Conservation (phyloP, 2,113 vertebrate species). For the Montifringilla adamsi region DNA sequence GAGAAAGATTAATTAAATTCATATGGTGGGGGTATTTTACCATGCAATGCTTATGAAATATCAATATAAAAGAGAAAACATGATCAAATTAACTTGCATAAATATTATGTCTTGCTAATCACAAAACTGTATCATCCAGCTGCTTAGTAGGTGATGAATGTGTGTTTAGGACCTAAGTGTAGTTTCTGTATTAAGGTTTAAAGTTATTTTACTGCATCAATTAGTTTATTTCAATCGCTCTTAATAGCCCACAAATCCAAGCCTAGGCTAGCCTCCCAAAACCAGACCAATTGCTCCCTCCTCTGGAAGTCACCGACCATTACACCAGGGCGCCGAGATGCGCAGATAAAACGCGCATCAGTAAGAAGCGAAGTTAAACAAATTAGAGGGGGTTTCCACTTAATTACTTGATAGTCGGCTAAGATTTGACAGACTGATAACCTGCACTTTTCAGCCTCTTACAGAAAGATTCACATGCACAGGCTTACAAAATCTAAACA, state of each 20-base stretch:
- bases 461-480: neutral
- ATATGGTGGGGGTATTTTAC: neutral
- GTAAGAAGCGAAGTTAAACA: neutral
- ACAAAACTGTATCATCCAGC: neutral
- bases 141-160: neutral
- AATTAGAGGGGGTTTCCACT: neutral
- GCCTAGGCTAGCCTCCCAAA: neutral
- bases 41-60: neutral
- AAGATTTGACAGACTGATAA: neutral
- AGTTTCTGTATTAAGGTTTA: neutral
- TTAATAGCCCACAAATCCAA: neutral
- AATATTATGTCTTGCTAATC: neutral
- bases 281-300: conserved; percentile 66
- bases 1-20: conserved; percentile 24
- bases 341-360: accelerated
- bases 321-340: neutral
- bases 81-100: neutral
- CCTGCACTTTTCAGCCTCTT: neutral
- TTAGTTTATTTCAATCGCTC: conserved; percentile 9
- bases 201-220: conserved; percentile 22
- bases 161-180: neutral
- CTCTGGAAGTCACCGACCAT: neutral
- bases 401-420: neutral
- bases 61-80: neutral
- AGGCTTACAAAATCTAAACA: neutral